A percentile compares a stretch with the other conserved stretches of the same genome.
phyloP scores from a whole-genome alignment of 2,888 invertebrate species.

The Nemotelus pantherinus region DNA sequence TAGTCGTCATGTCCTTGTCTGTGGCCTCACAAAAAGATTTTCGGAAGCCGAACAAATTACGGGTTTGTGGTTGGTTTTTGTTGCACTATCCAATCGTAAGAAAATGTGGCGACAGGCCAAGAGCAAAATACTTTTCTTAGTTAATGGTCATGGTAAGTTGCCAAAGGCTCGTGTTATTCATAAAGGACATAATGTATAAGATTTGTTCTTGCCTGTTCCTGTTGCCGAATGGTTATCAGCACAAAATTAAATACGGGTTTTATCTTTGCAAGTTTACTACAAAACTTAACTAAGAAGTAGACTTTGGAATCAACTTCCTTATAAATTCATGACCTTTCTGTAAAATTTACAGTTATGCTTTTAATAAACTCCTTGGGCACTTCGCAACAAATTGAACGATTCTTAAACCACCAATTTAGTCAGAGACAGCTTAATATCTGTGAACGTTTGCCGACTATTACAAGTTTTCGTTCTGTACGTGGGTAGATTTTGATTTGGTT shows the following conservation, averaged over 20 bases:
- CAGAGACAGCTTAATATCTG: conserved; percentile 26
- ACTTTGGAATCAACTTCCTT: no score
- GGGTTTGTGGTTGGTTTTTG: conserved; percentile 23
- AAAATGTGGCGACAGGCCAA: background rate
- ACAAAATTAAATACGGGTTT: background rate
- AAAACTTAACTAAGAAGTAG: no score
- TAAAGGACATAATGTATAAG: background rate
- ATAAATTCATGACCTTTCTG: no score
- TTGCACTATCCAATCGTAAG: conserved; percentile 1
- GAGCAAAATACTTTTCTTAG: background rate
- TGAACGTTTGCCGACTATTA: background rate
- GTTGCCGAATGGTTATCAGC: background rate
- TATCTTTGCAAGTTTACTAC: conserved; percentile 8
- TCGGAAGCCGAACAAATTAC: conserved; percentile 15
- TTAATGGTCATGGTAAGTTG: background rate
- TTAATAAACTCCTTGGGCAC: background rate
- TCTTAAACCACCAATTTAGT: conserved; percentile 22
- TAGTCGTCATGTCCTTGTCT: background rate
- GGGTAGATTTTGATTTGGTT: conserved; percentile 20
- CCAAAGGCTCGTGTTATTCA: conserved; percentile 13
- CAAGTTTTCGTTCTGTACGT: background rate
- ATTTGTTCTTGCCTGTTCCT: background rate
- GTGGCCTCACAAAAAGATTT: background rate
- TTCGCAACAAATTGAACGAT: conserved; percentile 7
- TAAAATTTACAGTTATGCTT: background rate